phyloP scores from a whole-genome alignment of 2,797 vertebrate species.

The Stomatorhinus walkeri region DNA sequence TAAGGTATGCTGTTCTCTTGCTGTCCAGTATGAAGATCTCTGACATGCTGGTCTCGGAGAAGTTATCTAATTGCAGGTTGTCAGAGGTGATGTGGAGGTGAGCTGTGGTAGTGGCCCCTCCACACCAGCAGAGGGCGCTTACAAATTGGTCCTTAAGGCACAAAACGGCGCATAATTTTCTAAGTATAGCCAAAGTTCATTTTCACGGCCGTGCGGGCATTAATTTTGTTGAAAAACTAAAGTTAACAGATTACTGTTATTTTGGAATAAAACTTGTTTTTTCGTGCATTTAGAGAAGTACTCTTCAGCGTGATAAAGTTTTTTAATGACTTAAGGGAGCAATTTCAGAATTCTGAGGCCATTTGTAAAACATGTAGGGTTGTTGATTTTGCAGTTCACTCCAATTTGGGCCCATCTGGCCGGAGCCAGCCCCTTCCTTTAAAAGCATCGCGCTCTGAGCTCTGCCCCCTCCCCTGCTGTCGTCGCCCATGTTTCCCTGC shows the following conservation, averaged over 20 bases:
- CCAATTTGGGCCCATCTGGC: constrained; percentile 11
- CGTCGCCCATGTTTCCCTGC: neutral
- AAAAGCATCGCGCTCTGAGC: neutral
- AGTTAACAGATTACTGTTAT: neutral
- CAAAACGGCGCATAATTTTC: neutral
- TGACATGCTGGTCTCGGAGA: neutral
- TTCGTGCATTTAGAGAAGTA: neutral
- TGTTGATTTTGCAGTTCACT: constrained; percentile 16
- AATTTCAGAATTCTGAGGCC: constrained; percentile 1
- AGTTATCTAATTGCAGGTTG: neutral
- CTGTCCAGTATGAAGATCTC: neutral
- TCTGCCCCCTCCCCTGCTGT: too few species aligned
- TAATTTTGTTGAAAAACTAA: neutral
- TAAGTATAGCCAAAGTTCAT: neutral
- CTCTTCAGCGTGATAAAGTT: neutral
- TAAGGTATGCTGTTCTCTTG: neutral
- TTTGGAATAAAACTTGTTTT: neutral
- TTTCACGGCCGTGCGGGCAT: neutral
- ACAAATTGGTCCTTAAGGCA: neutral
- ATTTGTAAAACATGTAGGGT: neutral
- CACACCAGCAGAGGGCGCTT: neutral
- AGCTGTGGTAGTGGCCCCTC: neutral
- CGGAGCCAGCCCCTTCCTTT: neutral
- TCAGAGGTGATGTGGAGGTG: neutral
- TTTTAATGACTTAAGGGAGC: neutral